A percentile compares a stretch with the other conserved stretches of the same genome.
Conservation (phyloP, 2,888 invertebrate species). For the Rhimphoctona megacephalus region DNA sequence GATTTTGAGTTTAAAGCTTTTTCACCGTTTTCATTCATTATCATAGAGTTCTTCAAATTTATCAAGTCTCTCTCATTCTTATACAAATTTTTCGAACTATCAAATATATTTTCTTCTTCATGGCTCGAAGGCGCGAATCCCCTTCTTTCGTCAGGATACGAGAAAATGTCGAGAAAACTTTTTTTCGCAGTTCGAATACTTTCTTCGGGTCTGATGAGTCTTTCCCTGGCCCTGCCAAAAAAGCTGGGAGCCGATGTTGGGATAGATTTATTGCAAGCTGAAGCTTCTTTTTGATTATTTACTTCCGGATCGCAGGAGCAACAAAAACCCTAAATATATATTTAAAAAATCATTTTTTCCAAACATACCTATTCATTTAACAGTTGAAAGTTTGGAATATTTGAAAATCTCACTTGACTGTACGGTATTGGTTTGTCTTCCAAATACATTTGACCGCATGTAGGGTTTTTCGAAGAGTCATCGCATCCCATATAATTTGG, state of each 20-base stretch:
- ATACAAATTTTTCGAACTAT: not conserved
- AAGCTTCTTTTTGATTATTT: slow-evolving; percentile 77
- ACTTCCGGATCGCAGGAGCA: slow-evolving; percentile 84
- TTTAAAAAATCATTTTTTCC: not conserved
- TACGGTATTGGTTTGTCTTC: slow-evolving; percentile 83
- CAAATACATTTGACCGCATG: slow-evolving; percentile 84
- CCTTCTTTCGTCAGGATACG: slow-evolving; percentile 4
- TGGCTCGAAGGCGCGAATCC: slow-evolving; percentile 11
- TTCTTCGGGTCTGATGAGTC: slow-evolving; percentile 45
- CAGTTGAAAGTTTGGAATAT: not conserved
- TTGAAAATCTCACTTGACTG: slow-evolving; percentile 79
- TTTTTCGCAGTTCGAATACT: slow-evolving; percentile 42
- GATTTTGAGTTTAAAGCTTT: not conserved
- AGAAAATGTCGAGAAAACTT: slow-evolving; percentile 25
- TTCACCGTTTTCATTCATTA: not conserved
- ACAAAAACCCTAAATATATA: slow-evolving; percentile 84
- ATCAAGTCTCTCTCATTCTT: slow-evolving; percentile 57
- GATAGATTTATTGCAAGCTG: slow-evolving; percentile 48
- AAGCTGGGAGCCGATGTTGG: slow-evolving; percentile 46
- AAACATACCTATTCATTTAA: not conserved
- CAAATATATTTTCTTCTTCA: not conserved
- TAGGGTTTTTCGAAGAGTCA: slow-evolving; percentile 80
- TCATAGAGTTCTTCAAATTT: slow-evolving; percentile 36
- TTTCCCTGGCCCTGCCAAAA: slow-evolving; percentile 44
- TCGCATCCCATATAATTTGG: slow-evolving; percentile 84